Percentiles rank a stretch among this genome's conserved stretches.
Evolutionary conservation across 2,888 invertebrate genomes (phyloP).

Genomic region (Leucania comma): DNA sequence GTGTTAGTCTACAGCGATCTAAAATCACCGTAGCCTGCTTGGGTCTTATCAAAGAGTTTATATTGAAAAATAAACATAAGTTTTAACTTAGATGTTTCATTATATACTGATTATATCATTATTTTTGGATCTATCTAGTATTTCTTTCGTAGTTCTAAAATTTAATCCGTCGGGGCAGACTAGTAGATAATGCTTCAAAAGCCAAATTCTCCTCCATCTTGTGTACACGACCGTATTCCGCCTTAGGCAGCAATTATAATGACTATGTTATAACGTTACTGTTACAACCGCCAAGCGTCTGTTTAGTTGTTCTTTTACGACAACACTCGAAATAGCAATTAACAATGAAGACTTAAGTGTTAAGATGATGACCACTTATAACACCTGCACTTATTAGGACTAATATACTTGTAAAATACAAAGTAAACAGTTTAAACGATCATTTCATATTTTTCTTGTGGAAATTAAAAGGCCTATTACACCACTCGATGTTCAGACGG

Average conservation of each 20-base stretch:
- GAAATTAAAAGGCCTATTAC: too few species aligned
- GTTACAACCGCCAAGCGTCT: conserved; percentile 22
- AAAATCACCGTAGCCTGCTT: too few species aligned
- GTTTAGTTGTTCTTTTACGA: conserved; percentile 20
- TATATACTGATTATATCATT: too few species aligned
- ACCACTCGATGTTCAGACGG: too few species aligned
- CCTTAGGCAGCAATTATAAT: conserved; percentile 22
- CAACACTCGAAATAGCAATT: conserved; percentile 21
- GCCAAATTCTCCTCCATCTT: background rate
- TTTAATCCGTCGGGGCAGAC: background rate
- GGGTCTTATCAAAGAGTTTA: too few species aligned
- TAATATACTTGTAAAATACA: background rate
- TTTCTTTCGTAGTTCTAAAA: background rate
- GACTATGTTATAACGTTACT: conserved; percentile 13
- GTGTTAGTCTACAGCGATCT: too few species aligned
- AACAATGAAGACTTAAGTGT: conserved; percentile 25
- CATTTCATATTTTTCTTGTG: background rate
- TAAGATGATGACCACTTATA: background rate
- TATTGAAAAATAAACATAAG: too few species aligned
- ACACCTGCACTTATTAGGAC: conserved; percentile 2
- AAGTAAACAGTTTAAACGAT: background rate
- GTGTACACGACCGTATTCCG: conserved; percentile 1
- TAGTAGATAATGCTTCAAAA: background rate
- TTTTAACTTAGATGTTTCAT: too few species aligned
- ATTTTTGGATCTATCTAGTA: background rate